These are phyloP conservation scores for Lonchura striata DNA, from an alignment of 2,113 vertebrate genomes.

Conservation along the genomic window DNA sequence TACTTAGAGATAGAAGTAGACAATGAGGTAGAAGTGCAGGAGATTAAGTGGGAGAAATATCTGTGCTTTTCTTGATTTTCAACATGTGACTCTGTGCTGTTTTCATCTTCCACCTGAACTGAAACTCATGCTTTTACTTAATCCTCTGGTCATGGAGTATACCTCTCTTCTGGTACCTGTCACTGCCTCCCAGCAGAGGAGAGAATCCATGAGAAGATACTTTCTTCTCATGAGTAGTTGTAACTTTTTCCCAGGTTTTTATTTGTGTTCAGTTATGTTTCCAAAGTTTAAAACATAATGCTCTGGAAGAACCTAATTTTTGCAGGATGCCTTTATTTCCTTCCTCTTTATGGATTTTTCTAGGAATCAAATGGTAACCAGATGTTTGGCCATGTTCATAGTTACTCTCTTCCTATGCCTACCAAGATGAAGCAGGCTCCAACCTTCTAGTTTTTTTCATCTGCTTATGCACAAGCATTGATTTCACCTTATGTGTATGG, in stretches of 20 bases:
- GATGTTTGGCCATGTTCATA: not conserved
- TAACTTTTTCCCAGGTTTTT: not conserved
- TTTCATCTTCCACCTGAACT: not conserved
- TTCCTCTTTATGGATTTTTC: not conserved
- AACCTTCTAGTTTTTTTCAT: not conserved
- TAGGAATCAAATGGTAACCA: not conserved
- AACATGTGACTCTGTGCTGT: fast-evolving
- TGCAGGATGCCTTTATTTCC: not conserved
- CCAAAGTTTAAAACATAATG: not conserved
- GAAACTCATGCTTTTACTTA: not conserved
- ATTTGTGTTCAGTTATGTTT: not conserved
- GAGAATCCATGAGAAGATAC: not conserved
- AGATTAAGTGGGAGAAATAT: not conserved
- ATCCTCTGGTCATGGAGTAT: not conserved
- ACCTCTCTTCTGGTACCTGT: not conserved
- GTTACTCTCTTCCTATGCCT: not conserved
- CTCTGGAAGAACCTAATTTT: not conserved
- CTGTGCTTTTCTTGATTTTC: not conserved
- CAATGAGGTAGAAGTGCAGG: not conserved
- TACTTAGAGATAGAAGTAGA: no score
- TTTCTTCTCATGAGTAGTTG: not conserved
- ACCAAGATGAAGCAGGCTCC: not conserved
- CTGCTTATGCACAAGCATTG: not conserved
- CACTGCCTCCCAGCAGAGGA: not conserved
- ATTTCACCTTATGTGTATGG: not conserved